Evolutionary conservation across 1,140 invertebrate species (phyloP).

Genomic region (Diuraphis noxia): DNA sequence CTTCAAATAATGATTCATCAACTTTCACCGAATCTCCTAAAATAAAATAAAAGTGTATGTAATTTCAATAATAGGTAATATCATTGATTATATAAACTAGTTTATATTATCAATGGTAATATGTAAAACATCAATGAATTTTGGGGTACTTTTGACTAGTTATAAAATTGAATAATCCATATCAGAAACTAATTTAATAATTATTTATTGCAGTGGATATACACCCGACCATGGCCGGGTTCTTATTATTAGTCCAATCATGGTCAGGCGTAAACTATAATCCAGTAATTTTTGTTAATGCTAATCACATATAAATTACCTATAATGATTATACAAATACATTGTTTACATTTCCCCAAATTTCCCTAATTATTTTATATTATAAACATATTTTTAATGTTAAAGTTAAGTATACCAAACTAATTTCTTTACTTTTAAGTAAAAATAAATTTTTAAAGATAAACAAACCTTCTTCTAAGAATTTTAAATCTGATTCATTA

Average conservation of each 20-base stretch:
- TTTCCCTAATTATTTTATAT: no score
- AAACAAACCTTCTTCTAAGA: slow-evolving; percentile 82
- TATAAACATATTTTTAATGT: neutral
- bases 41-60: slow-evolving; percentile 13
- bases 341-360: no score
- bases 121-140: neutral
- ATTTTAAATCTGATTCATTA: slow-evolving; percentile 93
- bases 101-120: no score
- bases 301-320: neutral
- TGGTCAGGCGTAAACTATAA: no score
- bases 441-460: slow-evolving; percentile 32
- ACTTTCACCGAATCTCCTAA: slow-evolving; percentile 84
- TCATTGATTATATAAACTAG: no score
- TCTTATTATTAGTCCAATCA: no score
- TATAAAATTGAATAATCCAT: neutral
- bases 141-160: neutral
- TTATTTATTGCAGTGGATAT: no score
- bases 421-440: neutral
- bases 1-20: slow-evolving; percentile 92
- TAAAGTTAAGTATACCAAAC: neutral
- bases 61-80: neutral
- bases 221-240: no score
- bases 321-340: neutral
- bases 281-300: neutral
- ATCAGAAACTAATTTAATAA: neutral